A percentile compares a stretch with the other conserved stretches of the same genome.
These are phyloP conservation scores for Dascillus cervinus DNA, from an alignment of 2,888 invertebrate species.

Conservation along the genomic window DNA sequence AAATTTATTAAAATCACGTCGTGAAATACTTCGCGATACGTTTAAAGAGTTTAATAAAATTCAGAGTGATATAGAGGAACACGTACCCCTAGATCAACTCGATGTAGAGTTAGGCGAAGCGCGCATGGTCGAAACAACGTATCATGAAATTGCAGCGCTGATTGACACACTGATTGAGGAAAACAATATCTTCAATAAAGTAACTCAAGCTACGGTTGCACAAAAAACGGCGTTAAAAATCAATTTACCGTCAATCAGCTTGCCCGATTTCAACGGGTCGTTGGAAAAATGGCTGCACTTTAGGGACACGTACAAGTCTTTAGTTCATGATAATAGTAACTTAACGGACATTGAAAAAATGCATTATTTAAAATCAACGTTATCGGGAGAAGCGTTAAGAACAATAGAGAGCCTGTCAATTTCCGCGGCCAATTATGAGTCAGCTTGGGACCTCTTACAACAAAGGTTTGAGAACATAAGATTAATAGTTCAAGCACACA, in stretches of 20 bases:
- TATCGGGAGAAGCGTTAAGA: not conserved
- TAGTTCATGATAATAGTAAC: not conserved
- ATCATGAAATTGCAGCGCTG: too few species aligned
- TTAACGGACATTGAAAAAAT: not conserved
- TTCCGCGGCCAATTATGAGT: not conserved
- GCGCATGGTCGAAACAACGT: too few species aligned
- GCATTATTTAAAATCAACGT: not conserved
- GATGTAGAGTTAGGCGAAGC: too few species aligned
- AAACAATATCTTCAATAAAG: too few species aligned
- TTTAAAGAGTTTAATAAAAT: too few species aligned
- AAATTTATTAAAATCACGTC: too few species aligned
- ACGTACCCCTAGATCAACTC: too few species aligned
- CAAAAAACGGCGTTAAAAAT: too few species aligned
- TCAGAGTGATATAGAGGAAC: too few species aligned
- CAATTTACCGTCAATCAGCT: not conserved
- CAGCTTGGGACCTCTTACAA: conserved; percentile 1
- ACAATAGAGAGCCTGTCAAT: not conserved
- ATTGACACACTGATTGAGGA: too few species aligned
- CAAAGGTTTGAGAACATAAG: not conserved
- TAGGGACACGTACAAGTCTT: not conserved
- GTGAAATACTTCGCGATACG: too few species aligned
- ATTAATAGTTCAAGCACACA: not conserved
- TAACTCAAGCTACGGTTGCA: too few species aligned
- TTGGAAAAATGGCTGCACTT: not conserved
- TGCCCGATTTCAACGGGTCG: not conserved